A percentile compares a stretch with the other conserved stretches of the same genome.
These are phyloP conservation scores for Chironomus striatipennis DNA, from an alignment of 1,140 invertebrate genomes.

Conservation along the genomic window DNA sequence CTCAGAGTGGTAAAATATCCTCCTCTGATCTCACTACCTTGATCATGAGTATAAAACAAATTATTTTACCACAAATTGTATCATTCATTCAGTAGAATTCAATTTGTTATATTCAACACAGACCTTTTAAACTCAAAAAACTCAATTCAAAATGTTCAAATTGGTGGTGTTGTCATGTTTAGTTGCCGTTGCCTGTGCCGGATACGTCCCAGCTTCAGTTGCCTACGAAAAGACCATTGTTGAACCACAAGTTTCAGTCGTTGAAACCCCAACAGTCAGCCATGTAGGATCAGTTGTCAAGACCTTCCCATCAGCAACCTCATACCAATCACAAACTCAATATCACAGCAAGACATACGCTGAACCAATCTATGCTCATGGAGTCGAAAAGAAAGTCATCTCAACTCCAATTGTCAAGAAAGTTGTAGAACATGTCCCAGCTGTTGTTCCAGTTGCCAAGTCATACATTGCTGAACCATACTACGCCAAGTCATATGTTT, in stretches of 20 bases:
- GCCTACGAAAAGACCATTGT: neutral
- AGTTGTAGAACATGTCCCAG: conserved; percentile 18
- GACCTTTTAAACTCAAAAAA: neutral
- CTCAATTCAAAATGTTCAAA: conserved; percentile 4
- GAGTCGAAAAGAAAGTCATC: conserved; percentile 31
- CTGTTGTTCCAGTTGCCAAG: conserved; percentile 24
- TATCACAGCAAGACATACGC: conserved; percentile 33
- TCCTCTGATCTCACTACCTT: no score
- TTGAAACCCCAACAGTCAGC: conserved; percentile 29
- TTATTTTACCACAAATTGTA: neutral
- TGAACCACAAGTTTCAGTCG: conserved; percentile 26
- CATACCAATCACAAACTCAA: conserved; percentile 41
- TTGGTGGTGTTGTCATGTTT: neutral
- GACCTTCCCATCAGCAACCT: conserved; percentile 39
- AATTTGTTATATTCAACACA: neutral
- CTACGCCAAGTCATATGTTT: neutral
- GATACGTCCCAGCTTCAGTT: neutral
- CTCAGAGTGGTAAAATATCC: neutral
- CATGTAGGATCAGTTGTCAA: conserved; percentile 34
- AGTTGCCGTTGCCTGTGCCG: neutral
- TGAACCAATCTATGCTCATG: conserved; percentile 33
- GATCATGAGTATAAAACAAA: neutral
- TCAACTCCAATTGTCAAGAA: conserved; percentile 33
- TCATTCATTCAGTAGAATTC: neutral
- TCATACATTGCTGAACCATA: conserved; percentile 30